Conservation (phyloP, 1,140 invertebrate genomes). For the Gyrodactylus bullatarudis region DNA sequence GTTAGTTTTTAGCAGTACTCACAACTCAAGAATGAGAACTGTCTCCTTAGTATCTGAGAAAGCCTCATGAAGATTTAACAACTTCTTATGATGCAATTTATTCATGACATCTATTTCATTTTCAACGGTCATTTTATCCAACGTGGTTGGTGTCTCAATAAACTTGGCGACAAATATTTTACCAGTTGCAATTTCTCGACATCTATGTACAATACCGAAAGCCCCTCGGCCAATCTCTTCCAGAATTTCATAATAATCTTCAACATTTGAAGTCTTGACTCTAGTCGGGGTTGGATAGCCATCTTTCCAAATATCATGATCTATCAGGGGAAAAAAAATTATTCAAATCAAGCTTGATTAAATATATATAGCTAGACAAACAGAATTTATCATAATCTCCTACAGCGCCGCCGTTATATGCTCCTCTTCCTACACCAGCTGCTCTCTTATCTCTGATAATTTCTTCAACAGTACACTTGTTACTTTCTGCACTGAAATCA, state of each 20-base stretch:
- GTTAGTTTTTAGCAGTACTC: conserved; percentile 22
- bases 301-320: conserved; percentile 50
- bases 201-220: conserved; percentile 88
- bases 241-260: conserved; percentile 85
- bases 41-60: conserved; percentile 97
- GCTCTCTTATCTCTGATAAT: background rate
- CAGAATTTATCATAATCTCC: conserved; percentile 78
- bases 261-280: conserved; percentile 63
- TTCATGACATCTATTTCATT: conserved; percentile 99
- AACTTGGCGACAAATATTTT: conserved; percentile 96
- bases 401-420: conserved; percentile 42
- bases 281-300: conserved; percentile 79
- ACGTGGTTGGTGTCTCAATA: conserved; percentile 63
- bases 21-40: conserved; percentile 95
- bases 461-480: conserved; percentile 7
- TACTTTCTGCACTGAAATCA: conserved; percentile 32
- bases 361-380: conserved; percentile 14
- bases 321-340: background rate
- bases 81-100: conserved; percentile 70
- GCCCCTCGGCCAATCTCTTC: conserved; percentile 89
- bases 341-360: conserved; percentile 2
- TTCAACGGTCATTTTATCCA: conserved; percentile 77
- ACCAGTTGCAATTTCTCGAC: conserved; percentile 65
- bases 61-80: conserved; percentile 88
- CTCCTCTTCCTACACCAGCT: conserved; percentile 31